These are phyloP conservation scores for Margarornis squamiger DNA, from an alignment of 2,797 vertebrate genomes.

Conservation along the genomic window DNA sequence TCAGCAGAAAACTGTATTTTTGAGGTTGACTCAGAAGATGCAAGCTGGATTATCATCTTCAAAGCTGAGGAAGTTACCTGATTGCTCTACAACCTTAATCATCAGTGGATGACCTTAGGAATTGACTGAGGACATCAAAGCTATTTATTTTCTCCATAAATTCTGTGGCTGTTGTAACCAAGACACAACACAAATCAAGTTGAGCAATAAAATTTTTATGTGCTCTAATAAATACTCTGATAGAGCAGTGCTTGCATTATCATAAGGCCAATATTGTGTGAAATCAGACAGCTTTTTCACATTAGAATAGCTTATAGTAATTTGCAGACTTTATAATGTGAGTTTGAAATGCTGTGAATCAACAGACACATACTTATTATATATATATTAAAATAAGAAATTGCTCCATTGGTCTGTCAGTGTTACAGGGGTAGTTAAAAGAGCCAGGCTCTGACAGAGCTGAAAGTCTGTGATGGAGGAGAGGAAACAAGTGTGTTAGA, in stretches of 20 bases:
- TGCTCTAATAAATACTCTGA: constrained; percentile 46
- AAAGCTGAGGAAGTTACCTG: constrained; percentile 16
- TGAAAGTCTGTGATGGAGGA: background rate
- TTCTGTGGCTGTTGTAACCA: constrained; percentile 63
- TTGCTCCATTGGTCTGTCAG: background rate
- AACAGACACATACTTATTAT: background rate
- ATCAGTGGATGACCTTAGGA: constrained; percentile 1
- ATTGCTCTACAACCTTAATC: constrained; percentile 3
- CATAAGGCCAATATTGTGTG: constrained; percentile 30
- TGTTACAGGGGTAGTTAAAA: background rate
- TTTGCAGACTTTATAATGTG: constrained; percentile 51
- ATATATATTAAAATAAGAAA: background rate
- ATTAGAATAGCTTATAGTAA: constrained; percentile 45
- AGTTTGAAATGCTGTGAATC: constrained; percentile 68
- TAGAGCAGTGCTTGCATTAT: constrained; percentile 45
- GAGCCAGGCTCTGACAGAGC: background rate
- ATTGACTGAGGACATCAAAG: constrained; percentile 18
- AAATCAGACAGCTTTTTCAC: constrained; percentile 57
- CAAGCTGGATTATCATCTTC: constrained; percentile 7
- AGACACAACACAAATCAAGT: constrained; percentile 45
- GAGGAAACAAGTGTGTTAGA: background rate
- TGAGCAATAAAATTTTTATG: constrained; percentile 66
- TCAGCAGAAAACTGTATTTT: constrained; percentile 35
- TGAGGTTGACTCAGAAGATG: constrained; percentile 18
- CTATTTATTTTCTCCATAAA: constrained; percentile 52